Conservation (phyloP, 2,113 vertebrate genomes). For the Oenanthe oenanthe region DNA sequence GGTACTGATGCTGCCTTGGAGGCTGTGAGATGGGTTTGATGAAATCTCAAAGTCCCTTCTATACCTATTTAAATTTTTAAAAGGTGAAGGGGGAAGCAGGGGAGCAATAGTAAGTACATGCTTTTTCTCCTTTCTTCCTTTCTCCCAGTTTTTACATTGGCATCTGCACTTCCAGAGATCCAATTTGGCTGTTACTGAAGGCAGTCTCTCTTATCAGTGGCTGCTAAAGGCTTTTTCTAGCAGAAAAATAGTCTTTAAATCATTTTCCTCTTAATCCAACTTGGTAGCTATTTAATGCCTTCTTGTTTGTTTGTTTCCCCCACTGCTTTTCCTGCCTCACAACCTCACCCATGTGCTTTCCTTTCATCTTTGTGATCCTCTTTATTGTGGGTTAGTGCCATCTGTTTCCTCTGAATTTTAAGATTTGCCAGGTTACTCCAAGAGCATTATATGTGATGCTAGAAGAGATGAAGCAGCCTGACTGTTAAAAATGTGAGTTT, state of each 20-base stretch:
- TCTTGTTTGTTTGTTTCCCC: not conserved
- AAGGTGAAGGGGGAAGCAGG: accelerated
- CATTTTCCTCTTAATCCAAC: not conserved
- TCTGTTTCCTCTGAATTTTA: slow-evolving; percentile 43
- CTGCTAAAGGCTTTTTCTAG: not conserved
- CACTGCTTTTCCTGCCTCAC: not conserved
- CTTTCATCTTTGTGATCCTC: not conserved
- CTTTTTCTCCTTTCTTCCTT: not conserved
- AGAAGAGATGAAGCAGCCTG: not conserved
- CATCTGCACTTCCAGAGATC: not conserved
- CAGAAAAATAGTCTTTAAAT: not conserved
- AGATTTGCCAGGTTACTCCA: not conserved
- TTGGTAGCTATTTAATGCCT: not conserved
- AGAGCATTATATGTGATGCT: not conserved
- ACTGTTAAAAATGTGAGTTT: not conserved
- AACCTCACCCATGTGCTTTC: not conserved
- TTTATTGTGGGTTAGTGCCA: not conserved
- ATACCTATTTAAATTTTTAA: not conserved
- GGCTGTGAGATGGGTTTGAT: not conserved
- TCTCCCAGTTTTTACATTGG: not conserved
- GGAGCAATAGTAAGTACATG: not conserved
- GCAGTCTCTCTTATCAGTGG: not conserved
- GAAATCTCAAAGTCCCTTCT: not conserved
- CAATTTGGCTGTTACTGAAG: not conserved
- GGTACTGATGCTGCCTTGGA: not conserved